Evolutionary conservation across 2,888 invertebrate genomes (phyloP).

Genomic region (Tetragonula carbonaria): DNA sequence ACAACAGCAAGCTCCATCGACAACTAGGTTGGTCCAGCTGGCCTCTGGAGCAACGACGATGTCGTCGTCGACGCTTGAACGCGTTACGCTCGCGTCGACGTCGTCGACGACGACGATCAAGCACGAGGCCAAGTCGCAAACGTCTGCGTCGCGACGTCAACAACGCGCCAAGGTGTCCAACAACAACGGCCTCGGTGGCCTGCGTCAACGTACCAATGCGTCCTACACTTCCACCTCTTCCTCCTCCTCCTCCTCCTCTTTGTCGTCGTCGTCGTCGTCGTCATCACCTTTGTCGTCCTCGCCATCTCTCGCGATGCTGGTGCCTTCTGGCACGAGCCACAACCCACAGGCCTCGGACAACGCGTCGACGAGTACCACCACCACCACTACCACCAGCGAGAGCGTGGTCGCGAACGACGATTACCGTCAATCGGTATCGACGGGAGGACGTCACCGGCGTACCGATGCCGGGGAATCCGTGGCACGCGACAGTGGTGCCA

Average conservation of each 20-base stretch:
- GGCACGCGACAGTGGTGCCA: conserved; percentile 66
- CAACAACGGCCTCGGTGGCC: conserved; percentile 20
- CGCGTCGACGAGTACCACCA: conserved; percentile 15
- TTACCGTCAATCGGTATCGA: conserved; percentile 24
- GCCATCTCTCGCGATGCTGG: conserved; percentile 55
- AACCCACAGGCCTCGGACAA: conserved; percentile 18
- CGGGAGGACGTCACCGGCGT: conserved; percentile 41
- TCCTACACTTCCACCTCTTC: conserved; percentile 47
- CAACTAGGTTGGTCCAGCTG: conserved; percentile 43
- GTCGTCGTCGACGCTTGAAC: conserved; percentile 55
- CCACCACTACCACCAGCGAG: conserved; percentile 9
- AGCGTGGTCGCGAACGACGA: conserved; percentile 2
- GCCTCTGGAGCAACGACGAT: conserved; percentile 46
- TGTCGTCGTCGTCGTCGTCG: conserved; percentile 41
- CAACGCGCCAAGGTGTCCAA: conserved; percentile 33
- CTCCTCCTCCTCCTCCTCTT: conserved; percentile 51
- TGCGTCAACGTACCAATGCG: conserved; percentile 45
- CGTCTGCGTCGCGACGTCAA: conserved; percentile 32
- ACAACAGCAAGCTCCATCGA: conserved; percentile 24
- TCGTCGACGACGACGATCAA: conserved; percentile 60
- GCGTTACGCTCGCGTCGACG: conserved; percentile 41
- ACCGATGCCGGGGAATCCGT: conserved; percentile 55
- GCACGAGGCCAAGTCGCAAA: conserved; percentile 30
- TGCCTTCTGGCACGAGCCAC: conserved; percentile 47
- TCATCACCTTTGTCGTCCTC: conserved; percentile 42